A percentile compares a stretch with the other conserved stretches of the same genome.
Evolutionary conservation across 2,797 vertebrate species (phyloP).

Genomic region (Malacoraja senta): DNA sequence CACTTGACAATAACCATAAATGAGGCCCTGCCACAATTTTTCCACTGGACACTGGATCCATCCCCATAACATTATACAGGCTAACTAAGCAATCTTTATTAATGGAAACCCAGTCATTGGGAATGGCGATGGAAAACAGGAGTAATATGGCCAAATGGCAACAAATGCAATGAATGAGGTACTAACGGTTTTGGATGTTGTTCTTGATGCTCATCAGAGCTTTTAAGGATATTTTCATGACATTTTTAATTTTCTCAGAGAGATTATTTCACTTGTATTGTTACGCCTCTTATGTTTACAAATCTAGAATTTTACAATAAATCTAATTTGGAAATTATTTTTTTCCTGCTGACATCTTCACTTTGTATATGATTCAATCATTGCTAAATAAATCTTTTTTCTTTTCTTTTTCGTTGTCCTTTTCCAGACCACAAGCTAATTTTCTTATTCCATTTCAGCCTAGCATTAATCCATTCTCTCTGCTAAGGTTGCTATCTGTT

Average conservation of each 20-base stretch:
- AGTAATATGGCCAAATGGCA: background rate
- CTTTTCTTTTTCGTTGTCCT: background rate
- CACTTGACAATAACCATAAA: background rate
- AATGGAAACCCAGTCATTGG: background rate
- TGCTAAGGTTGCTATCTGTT: background rate
- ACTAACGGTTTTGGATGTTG: background rate
- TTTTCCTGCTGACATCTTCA: background rate
- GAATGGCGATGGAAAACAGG: background rate
- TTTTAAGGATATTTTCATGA: background rate
- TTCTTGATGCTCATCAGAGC: background rate
- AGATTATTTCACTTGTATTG: too few species aligned
- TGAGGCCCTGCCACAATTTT: background rate
- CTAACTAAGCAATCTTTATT: background rate
- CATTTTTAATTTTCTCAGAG: too few species aligned
- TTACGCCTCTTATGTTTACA: background rate
- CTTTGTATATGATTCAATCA: background rate
- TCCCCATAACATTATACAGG: background rate
- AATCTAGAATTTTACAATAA: background rate
- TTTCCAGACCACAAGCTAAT: background rate
- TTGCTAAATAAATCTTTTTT: background rate
- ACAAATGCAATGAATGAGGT: background rate
- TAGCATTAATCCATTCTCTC: too few species aligned
- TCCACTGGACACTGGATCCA: background rate
- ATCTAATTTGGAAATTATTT: background rate
- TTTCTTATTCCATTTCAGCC: background rate